Evolutionary conservation across 1,140 invertebrate genomes (phyloP).

Genomic region (Drosophila ohnishii): DNA sequence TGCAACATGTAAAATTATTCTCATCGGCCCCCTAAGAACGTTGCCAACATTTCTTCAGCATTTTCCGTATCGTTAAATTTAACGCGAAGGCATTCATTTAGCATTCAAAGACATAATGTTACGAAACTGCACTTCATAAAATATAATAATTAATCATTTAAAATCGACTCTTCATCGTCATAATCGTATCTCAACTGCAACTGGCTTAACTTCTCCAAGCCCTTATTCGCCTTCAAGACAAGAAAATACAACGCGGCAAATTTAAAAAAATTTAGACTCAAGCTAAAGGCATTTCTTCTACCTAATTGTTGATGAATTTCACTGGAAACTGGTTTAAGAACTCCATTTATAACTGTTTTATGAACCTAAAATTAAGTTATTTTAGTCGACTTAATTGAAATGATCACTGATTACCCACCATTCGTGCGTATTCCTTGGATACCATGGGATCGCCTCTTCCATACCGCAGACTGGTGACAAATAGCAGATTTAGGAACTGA

Average conservation of each 20-base stretch:
- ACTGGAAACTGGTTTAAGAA: neutral
- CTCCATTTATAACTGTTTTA: neutral
- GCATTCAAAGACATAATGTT: neutral
- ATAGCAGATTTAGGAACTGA: conserved; percentile 1
- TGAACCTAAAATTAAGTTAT: neutral
- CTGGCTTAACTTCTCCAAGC: too few species aligned
- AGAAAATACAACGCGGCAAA: neutral
- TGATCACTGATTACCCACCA: neutral
- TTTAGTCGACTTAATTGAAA: neutral
- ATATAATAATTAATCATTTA: conserved; percentile 18
- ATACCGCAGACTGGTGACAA: neutral
- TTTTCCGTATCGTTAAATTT: conserved; percentile 65
- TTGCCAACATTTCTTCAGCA: conserved; percentile 25
- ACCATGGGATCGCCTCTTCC: neutral
- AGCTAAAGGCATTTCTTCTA: neutral
- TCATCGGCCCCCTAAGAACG: conserved; percentile 24
- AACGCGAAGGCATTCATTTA: conserved; percentile 29
- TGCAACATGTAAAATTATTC: conserved; percentile 81
- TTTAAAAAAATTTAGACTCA: neutral
- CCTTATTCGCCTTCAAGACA: neutral
- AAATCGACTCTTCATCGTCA: neutral
- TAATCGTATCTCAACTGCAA: neutral
- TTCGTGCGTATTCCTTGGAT: neutral
- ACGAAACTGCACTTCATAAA: neutral
- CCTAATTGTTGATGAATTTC: neutral